phyloP scores from a whole-genome alignment of 2,113 vertebrate species.

The Dryoscopus gambensis region DNA sequence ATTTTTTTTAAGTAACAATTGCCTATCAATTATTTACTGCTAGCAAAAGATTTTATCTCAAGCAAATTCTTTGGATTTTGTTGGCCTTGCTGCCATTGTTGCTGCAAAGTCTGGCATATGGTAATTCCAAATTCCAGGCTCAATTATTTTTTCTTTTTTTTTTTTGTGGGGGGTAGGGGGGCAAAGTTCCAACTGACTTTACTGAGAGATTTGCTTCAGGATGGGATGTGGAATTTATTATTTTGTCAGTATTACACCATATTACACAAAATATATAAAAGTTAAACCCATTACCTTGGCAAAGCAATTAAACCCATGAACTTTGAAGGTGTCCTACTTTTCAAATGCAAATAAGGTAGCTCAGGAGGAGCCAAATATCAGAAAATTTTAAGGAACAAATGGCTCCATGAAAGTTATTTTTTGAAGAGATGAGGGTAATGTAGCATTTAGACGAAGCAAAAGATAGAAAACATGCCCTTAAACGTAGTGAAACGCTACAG shows the following conservation, averaged over 20 bases:
- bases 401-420: background rate
- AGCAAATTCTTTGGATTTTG: background rate
- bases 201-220: background rate
- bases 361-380: background rate
- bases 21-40: constrained; percentile 2
- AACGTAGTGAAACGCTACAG: background rate
- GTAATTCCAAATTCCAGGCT: background rate
- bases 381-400: background rate
- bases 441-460: background rate
- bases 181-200: background rate
- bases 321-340: background rate
- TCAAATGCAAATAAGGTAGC: background rate
- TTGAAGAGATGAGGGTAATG: background rate
- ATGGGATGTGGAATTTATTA: background rate
- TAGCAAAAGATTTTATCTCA: background rate
- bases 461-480: background rate
- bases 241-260: background rate
- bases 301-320: background rate
- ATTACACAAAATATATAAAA: background rate
- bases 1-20: background rate
- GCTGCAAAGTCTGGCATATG: background rate
- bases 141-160: background rate
- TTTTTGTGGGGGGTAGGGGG: no score
- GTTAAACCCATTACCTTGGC: background rate
- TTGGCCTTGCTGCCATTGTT: background rate